Conservation (phyloP, 1,140 invertebrate species). For the Drosophila setifemur region DNA sequence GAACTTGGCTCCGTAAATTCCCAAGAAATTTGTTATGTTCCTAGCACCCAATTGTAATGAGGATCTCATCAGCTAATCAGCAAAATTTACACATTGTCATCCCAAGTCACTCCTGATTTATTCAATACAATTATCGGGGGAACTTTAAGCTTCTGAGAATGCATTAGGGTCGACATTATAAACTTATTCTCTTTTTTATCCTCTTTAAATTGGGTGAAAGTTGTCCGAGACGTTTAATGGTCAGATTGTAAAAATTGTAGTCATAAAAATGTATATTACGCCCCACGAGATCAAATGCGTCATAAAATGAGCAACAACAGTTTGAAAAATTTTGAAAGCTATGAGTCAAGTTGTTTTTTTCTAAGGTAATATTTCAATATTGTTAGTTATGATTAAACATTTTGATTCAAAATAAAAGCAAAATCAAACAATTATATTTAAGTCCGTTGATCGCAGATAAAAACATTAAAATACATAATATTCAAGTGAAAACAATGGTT, state of each 20-base stretch:
- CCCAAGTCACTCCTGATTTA: not conserved
- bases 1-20: not conserved
- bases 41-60: constrained; percentile 19
- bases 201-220: constrained; percentile 22
- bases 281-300: constrained; percentile 11
- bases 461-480: no score
- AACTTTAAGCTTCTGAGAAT: not conserved
- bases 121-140: not conserved
- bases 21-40: constrained; percentile 1
- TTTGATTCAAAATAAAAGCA: no score
- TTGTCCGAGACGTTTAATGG: constrained; percentile 15
- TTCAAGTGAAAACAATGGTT: no score
- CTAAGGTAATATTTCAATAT: no score
- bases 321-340: constrained; percentile 1
- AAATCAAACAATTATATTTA: no score
- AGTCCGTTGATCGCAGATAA: no score
- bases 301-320: constrained; percentile 6
- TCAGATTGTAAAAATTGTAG: constrained; percentile 13
- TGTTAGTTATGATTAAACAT: not conserved
- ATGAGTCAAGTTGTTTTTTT: not conserved
- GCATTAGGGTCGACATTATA: no score
- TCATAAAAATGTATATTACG: constrained; percentile 35
- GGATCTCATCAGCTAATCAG: constrained; percentile 16
- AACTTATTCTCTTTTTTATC: constrained; percentile 10
- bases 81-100: constrained; percentile 2